These are phyloP conservation scores for Lydus trimaculatus DNA, from an alignment of 2,888 invertebrate species.

Conservation along the genomic window DNA sequence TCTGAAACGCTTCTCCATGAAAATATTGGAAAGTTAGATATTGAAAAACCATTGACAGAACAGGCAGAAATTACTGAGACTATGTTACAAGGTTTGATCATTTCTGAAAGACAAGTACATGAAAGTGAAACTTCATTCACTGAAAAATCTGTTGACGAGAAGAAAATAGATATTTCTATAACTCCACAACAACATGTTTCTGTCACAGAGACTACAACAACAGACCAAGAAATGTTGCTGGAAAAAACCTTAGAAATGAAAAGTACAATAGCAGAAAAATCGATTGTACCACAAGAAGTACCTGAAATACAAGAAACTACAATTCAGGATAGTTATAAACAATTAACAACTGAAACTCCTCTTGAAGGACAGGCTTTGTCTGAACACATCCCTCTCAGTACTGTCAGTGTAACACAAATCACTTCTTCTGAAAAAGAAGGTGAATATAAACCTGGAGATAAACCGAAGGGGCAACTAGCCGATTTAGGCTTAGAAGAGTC, in stretches of 20 bases:
- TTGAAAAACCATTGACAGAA: constrained; percentile 43
- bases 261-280: constrained; percentile 32
- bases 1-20: constrained; percentile 56
- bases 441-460: constrained; percentile 23
- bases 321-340: constrained; percentile 41
- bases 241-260: constrained; percentile 30
- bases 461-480: constrained; percentile 55
- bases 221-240: constrained; percentile 52
- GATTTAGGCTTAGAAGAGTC: constrained; percentile 57
- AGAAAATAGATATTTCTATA: constrained; percentile 60
- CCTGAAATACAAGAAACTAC: constrained; percentile 41
- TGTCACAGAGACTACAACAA: constrained; percentile 56
- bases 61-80: constrained; percentile 47
- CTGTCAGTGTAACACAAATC: constrained; percentile 33
- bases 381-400: constrained; percentile 36
- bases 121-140: constrained; percentile 59
- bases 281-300: constrained; percentile 53
- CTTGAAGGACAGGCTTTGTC: constrained; percentile 34
- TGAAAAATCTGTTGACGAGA: constrained; percentile 51
- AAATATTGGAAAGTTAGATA: constrained; percentile 57
- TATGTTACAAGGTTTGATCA: constrained; percentile 61
- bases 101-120: constrained; percentile 61
- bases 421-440: constrained; percentile 40
- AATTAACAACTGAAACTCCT: constrained; percentile 39
- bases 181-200: constrained; percentile 56